Base-by-base conservation (phyloP, 2,113 vertebrate genomes). In the Callaeas wilsoni region DNA sequence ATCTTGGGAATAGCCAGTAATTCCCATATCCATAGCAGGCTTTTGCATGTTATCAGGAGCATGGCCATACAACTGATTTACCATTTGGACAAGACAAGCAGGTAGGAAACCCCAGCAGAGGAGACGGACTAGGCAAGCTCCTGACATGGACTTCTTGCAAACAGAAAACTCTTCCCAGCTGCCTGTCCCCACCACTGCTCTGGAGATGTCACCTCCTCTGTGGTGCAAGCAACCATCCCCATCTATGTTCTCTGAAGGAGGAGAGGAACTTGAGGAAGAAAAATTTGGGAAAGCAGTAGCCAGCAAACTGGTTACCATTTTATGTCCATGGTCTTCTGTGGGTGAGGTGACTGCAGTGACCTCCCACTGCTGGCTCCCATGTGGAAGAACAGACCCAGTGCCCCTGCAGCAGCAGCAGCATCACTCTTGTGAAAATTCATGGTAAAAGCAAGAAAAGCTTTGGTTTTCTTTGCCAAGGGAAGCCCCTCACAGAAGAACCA, bases 121-220 rank as follows among this genome's bases (percentile, higher is more conserved):
- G 5, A 1, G 7, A 65, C 0, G 0, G 41, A 60, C 17, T 20
- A 2, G 0, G 16, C 49, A 74, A 69, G 12, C 17, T 57, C 19
- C 30, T 21, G 7, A 35, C 0, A 0, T 9, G 14, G 13, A 27
- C 12, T 75, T 75, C 21, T 67, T 42, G 14, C 11, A 0, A 0
- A 79, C n/a, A 86, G 42, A 47, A 44, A 88, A 53, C 37, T 42
- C 16, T 35, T 59, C 44, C n/a, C 19, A 83, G 49, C 49, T 53
- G 32, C 46, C 62, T 33, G 15, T 32, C 53, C 63, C 27, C 53
- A 63, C 13, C 2, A 0, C 47, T 46, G 37, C 44, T 79, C 56
- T 52, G 44, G 39, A 69, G 32, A 22, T 10, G 13, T 29, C 62
- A 76, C 20, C 42, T 91, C 32, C 56, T 76, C 60, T 41, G 16